These are phyloP conservation scores for Drosophila helvetica DNA, from an alignment of 2,888 invertebrate genomes.

Conservation along the genomic window DNA sequence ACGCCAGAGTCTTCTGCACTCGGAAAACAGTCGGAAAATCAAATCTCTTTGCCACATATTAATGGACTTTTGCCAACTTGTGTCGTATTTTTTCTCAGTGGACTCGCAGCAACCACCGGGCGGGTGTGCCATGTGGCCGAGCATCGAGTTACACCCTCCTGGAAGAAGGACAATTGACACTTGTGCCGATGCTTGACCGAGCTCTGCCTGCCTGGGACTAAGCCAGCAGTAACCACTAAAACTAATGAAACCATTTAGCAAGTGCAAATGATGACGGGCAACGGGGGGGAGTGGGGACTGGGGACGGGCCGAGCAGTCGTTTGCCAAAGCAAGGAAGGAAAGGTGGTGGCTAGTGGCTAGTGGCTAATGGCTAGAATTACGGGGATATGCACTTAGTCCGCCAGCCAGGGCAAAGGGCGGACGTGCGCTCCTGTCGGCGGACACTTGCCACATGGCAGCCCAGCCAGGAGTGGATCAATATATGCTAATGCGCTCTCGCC, in stretches of 20 bases:
- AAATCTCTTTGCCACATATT: not conserved
- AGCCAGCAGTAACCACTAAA: slow-evolving; percentile 68
- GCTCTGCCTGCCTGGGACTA: slow-evolving; percentile 19
- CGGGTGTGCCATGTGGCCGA: slow-evolving; percentile 41
- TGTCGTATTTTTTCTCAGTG: not conserved
- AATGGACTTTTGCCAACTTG: not conserved
- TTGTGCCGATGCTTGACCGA: slow-evolving; percentile 64
- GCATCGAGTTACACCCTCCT: slow-evolving; percentile 58
- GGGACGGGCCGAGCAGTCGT: slow-evolving; percentile 14
- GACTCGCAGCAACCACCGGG: slow-evolving; percentile 7
- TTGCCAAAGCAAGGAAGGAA: slow-evolving; percentile 6
- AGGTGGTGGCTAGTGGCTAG: slow-evolving; percentile 48
- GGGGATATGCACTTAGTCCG: slow-evolving; percentile 49
- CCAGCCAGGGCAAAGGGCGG: slow-evolving; percentile 1
- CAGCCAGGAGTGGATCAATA: slow-evolving; percentile 58
- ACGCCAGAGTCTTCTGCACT: not conserved
- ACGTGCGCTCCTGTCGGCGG: slow-evolving; percentile 3
- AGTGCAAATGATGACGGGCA: slow-evolving; percentile 48
- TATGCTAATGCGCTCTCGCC: slow-evolving; percentile 57
- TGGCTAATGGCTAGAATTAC: slow-evolving; percentile 46
- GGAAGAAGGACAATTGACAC: slow-evolving; percentile 66
- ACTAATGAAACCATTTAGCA: slow-evolving; percentile 75
- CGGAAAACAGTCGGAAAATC: not conserved
- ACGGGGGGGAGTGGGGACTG: too few species aligned
- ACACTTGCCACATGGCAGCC: not conserved